Conservation (phyloP, 2,113 vertebrate genomes). For the Mesoclemmys tuberculata region DNA sequence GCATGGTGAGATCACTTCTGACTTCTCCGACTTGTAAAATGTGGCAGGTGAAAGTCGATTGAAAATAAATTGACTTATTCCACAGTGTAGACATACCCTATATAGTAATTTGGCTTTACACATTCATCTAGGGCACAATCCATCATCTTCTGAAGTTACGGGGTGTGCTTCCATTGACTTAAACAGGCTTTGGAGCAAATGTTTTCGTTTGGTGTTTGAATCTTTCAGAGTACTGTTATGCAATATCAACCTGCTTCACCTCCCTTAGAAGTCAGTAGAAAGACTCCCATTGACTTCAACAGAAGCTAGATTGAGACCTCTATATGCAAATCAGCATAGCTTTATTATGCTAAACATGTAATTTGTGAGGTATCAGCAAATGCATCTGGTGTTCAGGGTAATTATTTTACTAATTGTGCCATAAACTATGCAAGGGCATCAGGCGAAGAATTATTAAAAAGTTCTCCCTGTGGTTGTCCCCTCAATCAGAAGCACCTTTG, state of each 20-base stretch:
- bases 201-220: background rate
- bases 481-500: slow-evolving; percentile 44
- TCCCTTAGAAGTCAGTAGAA: background rate
- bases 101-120: background rate
- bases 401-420: background rate
- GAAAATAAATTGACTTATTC: no score
- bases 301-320: background rate
- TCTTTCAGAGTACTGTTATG: background rate
- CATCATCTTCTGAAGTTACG: background rate
- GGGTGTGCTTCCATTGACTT: background rate
- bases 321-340: background rate
- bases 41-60: no score
- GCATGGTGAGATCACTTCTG: no score
- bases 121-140: background rate
- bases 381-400: background rate
- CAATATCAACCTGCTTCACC: background rate
- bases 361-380: background rate
- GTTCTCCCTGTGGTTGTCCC: background rate
- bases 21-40: no score
- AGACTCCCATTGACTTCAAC: background rate
- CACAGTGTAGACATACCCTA: no score
- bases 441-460: background rate
- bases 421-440: slow-evolving; percentile 15
- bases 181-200: background rate
- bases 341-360: background rate